These are phyloP conservation scores for Hystrix cristata DNA, from an alignment of 2,113 vertebrate species.

Conservation along the genomic window DNA sequence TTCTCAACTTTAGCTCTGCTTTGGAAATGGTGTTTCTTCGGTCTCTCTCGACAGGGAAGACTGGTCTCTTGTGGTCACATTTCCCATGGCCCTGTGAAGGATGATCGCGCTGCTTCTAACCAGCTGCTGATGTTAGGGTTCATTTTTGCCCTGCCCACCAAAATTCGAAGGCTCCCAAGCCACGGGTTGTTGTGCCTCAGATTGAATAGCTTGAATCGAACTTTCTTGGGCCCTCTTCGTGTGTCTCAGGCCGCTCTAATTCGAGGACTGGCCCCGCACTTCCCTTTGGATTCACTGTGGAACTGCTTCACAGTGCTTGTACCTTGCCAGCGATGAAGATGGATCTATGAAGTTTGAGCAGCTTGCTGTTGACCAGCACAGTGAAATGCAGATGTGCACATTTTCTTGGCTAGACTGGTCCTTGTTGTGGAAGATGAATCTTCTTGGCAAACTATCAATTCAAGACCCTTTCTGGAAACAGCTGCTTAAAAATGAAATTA, in stretches of 20 bases:
- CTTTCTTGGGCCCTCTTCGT: background rate
- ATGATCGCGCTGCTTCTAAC: background rate
- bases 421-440: background rate
- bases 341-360: background rate
- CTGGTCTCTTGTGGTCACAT: background rate
- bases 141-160: background rate
- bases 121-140: background rate
- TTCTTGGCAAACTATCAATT: conserved; percentile 8
- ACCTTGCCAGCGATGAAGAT: background rate
- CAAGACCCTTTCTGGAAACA: conserved; percentile 67
- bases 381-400: background rate
- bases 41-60: background rate
- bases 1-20: background rate
- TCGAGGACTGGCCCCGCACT: background rate
- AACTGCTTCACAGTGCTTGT: background rate
- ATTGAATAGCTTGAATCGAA: background rate
- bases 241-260: background rate
- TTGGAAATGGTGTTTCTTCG: background rate
- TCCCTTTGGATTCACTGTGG: background rate
- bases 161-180: background rate
- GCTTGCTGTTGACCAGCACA: background rate
- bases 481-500: conserved; percentile 61
- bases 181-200: background rate
- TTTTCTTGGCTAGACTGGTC: background rate
- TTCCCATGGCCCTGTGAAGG: no score